Conservation (phyloP, 2,797 vertebrate species). For the Cyprinodon diabolis region DNA sequence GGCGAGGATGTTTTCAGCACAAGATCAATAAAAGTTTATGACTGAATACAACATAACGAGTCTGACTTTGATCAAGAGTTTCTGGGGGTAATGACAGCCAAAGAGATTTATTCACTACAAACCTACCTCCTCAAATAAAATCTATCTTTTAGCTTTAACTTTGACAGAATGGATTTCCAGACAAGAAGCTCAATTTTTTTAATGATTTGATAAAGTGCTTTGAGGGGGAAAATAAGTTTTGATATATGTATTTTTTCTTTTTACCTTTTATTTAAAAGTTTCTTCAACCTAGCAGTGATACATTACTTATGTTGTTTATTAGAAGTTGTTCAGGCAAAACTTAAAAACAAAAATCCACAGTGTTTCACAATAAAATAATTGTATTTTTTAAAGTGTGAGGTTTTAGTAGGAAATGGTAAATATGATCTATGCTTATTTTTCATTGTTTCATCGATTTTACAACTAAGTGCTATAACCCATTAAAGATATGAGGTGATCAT, state of each 20-base stretch:
- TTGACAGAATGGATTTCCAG: constrained; percentile 1
- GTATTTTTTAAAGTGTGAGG: neutral
- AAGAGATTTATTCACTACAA: neutral
- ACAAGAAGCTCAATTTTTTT: constrained; percentile 1
- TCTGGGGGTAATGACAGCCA: constrained; percentile 1
- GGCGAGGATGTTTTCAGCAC: neutral
- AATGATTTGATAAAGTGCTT: neutral
- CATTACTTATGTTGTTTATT: neutral
- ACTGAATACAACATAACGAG: neutral
- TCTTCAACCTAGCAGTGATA: neutral
- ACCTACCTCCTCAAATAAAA: neutral
- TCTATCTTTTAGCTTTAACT: neutral
- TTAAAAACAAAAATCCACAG: neutral
- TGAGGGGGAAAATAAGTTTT: neutral
- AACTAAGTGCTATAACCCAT: neutral
- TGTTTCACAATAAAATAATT: neutral
- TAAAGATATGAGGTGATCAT: neutral
- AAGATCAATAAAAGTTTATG: constrained; percentile 5
- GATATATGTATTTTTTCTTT: neutral
- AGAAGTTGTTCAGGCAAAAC: neutral
- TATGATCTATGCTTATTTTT: neutral
- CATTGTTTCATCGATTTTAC: neutral
- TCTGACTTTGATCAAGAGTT: constrained; percentile 1
- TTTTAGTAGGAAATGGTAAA: neutral
- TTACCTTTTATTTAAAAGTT: neutral